Base-by-base conservation (phyloP, 2,888 invertebrate genomes). In the Tolmerus cingulatus region DNA sequence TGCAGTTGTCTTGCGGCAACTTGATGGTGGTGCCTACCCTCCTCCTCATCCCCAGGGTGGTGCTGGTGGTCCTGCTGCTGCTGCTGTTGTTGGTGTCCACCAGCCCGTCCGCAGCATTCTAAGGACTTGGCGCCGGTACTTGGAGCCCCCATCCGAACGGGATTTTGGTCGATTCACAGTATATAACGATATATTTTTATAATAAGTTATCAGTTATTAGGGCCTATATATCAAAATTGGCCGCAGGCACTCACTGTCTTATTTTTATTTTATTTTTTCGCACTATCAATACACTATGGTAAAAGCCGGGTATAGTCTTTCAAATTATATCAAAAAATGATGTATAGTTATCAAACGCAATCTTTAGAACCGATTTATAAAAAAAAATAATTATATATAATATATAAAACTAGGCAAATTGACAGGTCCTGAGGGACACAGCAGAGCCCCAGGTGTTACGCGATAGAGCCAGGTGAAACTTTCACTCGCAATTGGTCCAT, bases 81-180 rank as follows among this genome's bases (percentile, higher is more conserved):
- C 7, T 87, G 46, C 40, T 76, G 76, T 16, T 87, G 46, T 37
- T 87, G 82, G 27, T 87, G 82, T n/a, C 16, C 87, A 81, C 86
- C 87, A 82, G 40, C 84, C 46, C 74, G 86, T 57, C 86, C 87
- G 78, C 79, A 86, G 74, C 88, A 86, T 43, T 87, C 84, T 34
- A 84, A 57, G 76, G 81, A 81, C 57, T 78, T 76, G 43, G 85
- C 88, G 55, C 88, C 88, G 40, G 86, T 84, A 82, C 87, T 84
- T 23, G 88, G 86, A 87, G 88, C 87, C 88, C 88, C 88, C 88
- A 88, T 88, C 84, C 84, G 79, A 87, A 87, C 57, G 74, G 27
- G 27, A 46, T 85, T 5, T 30, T 23, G 27, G n/a, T 55, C 8
- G 74, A 74, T 43, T 82, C 74, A 66, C 27, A 23, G 23, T 27